phyloP scores from a whole-genome alignment of 2,888 invertebrate species.

The Oligia strigilis region DNA sequence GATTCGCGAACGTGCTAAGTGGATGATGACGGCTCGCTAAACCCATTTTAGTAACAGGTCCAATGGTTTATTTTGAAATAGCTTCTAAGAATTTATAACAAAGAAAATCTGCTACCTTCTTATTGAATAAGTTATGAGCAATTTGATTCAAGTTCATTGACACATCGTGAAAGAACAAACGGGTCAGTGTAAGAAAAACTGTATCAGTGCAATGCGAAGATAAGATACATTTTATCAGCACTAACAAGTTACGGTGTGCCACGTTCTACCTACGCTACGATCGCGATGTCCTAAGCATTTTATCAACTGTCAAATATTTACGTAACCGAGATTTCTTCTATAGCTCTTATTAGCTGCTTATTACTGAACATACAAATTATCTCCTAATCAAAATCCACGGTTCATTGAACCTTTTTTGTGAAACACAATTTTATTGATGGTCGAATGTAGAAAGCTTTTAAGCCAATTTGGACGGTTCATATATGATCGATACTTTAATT shows the following conservation, averaged over 20 bases:
- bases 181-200: constrained; percentile 71
- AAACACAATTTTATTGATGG: constrained; percentile 42
- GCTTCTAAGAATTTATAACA: constrained; percentile 34
- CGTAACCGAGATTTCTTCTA: constrained; percentile 82
- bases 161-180: constrained; percentile 49
- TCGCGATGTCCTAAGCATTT: constrained; percentile 72
- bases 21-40: constrained; percentile 83
- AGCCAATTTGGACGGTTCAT: constrained; percentile 55
- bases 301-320: constrained; percentile 85
- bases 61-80: constrained; percentile 51
- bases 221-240: constrained; percentile 80
- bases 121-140: constrained; percentile 34
- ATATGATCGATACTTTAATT: constrained; percentile 69
- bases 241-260: constrained; percentile 74
- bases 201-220: constrained; percentile 69
- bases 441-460: constrained; percentile 60
- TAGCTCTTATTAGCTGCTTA: constrained; percentile 64
- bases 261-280: constrained; percentile 77
- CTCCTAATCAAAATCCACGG: constrained; percentile 61
- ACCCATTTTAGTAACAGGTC: constrained; percentile 74
- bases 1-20: constrained; percentile 87
- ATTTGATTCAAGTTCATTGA: constrained; percentile 51
- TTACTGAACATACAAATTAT: constrained; percentile 69
- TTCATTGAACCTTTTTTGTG: constrained; percentile 58
- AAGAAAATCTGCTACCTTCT: constrained; percentile 20